These are phyloP conservation scores for Hypotaenidia okinawae DNA, from an alignment of 2,797 vertebrate genomes.

Conservation along the genomic window DNA sequence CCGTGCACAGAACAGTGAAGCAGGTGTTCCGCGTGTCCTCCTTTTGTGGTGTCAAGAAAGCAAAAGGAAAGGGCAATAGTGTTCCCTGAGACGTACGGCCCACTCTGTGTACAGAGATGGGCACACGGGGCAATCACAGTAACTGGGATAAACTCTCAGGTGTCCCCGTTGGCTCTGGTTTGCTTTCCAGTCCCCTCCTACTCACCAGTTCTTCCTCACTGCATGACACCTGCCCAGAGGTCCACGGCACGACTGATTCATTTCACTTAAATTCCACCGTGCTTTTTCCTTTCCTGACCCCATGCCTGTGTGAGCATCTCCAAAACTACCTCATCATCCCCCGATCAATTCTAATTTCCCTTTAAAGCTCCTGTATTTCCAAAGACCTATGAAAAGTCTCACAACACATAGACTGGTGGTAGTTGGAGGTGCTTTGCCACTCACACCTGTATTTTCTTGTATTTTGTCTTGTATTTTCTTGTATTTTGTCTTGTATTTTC, in stretches of 20 bases:
- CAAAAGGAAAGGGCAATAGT: not conserved
- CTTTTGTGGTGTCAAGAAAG: not conserved
- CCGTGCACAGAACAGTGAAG: not conserved
- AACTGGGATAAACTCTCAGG: not conserved
- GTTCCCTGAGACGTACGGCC: rapidly evolving
- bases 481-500: not conserved
- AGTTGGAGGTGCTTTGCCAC: not conserved
- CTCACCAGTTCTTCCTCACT: not conserved
- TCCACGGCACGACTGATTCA: not conserved
- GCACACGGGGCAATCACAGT: not conserved
- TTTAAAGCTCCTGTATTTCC: not conserved
- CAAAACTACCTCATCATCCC: not conserved
- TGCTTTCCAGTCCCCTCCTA: not conserved
- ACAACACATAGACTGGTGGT: rapidly evolving
- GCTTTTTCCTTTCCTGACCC: not conserved
- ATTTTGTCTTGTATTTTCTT: not conserved
- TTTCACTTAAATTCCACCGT: not conserved
- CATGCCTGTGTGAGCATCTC: not conserved
- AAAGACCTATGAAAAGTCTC: not conserved
- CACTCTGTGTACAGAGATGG: not conserved
- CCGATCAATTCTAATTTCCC: not conserved
- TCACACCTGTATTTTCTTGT: not conserved
- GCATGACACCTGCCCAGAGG: not conserved
- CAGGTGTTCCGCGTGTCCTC: rapidly evolving
- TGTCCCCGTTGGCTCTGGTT: not conserved